Base-by-base conservation (phyloP, 2,797 vertebrate genomes). In the Cuniculus paca region DNA sequence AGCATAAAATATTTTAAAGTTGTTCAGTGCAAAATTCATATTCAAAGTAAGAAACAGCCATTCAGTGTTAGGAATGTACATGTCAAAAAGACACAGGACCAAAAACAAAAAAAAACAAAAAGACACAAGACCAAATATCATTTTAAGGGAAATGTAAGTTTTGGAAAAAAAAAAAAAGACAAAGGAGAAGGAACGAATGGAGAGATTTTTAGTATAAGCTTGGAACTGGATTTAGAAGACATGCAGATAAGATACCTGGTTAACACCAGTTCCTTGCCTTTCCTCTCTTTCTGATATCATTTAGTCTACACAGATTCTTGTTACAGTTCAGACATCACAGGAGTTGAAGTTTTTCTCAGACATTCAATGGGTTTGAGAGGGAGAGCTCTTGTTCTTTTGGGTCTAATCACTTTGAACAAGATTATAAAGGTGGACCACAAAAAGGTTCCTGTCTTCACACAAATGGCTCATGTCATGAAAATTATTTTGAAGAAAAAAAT, bases 101-200 rank as follows among this genome's bases (percentile, higher is more conserved):
- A 24, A 77, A 60, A n/a, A n/a, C n/a, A n/a, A n/a, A n/a, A n/a
- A 90, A 75, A 94, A 96, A 56, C n/a, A 90, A 75, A 94, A 96
- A 56, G 78, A 85, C 61, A 70, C 24, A 77, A 93, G 31, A 89
- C 6, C 42, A 24, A 77, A 60, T 61, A 56, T 34, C 91, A 10
- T 58, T 92, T 95, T 90, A 28, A 92, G 28, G 14, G 7, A 60
- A 45, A 2, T 68, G 9, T 79, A 58, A 20, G n/a, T 88, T 88
- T 82, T 88, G 36, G 12, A 39, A 77, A 19, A 17, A 31, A 17
- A 58, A 36, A 54, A 48, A n/a, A 60, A 50, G 60, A 10, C 7
- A 39, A 31, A 45, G 2, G 52, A 42, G 52, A 45, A 45, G 14
- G 72, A 31, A 75, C 42, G 28, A 34, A 7, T 24, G 2, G 42